A percentile compares a stretch with the other conserved stretches of the same genome.
phyloP scores from a whole-genome alignment of 2,888 invertebrate genomes.

The Campoplex capitator region DNA sequence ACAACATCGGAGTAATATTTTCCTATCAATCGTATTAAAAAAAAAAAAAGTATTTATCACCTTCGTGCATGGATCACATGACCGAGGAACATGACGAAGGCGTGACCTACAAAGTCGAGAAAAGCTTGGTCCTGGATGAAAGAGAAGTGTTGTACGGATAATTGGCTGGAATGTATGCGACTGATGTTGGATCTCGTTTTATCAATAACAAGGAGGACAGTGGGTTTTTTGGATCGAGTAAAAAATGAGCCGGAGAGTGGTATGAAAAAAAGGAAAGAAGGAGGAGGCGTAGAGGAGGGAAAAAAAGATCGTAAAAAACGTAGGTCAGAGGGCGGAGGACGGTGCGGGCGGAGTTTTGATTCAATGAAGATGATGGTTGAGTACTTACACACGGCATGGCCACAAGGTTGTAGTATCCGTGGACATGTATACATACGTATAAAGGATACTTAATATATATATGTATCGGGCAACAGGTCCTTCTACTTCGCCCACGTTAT shows the following conservation, averaged over 20 bases:
- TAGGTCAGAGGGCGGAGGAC: neutral
- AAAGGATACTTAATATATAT: neutral
- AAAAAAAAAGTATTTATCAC: too few relatives aligned
- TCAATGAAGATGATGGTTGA: conserved; percentile 50
- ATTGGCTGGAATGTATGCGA: neutral
- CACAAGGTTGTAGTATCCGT: neutral
- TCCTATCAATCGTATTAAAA: too few relatives aligned
- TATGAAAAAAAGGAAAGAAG: neutral
- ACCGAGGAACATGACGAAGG: neutral
- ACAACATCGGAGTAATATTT: too few relatives aligned
- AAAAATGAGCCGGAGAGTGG: neutral
- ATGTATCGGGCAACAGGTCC: conserved; percentile 9
- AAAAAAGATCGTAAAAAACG: conserved; percentile 5
- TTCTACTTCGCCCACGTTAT: neutral
- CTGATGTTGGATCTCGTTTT: neutral
- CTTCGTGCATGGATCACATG: neutral
- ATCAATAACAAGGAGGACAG: neutral
- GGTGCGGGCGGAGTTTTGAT: conserved; percentile 27
- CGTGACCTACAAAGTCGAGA: neutral
- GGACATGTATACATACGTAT: neutral
- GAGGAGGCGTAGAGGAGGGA: neutral
- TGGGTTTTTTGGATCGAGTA: neutral
- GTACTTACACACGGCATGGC: conserved; percentile 6
- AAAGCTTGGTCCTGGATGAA: neutral
- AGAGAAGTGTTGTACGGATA: neutral